These are phyloP conservation scores for Cephus spinipes DNA, from an alignment of 2,888 invertebrate genomes.

Conservation along the genomic window DNA sequence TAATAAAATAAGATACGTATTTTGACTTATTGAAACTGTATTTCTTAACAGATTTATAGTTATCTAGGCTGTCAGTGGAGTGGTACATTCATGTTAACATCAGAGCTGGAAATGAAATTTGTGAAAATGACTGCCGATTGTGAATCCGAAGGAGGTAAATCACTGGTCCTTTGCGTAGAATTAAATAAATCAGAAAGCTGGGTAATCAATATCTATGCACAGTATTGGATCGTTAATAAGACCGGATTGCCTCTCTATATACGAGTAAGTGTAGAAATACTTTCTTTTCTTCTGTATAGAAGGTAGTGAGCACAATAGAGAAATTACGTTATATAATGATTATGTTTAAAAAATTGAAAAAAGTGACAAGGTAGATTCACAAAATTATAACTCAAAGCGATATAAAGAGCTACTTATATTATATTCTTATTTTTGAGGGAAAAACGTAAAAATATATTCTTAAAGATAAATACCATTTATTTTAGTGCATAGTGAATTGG, in stretches of 20 bases:
- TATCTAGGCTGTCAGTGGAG: constrained; percentile 79
- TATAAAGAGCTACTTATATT: too few relatives aligned
- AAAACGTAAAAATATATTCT: too few relatives aligned
- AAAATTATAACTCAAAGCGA: not conserved
- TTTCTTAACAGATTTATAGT: constrained; percentile 67
- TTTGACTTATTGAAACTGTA: too few relatives aligned
- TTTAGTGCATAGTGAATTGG: too few relatives aligned
- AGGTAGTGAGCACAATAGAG: not conserved
- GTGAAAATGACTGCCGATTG: constrained; percentile 76
- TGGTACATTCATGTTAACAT: constrained; percentile 76
- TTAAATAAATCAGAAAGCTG: constrained; percentile 74
- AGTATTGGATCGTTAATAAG: constrained; percentile 92
- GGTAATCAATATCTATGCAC: constrained; percentile 79
- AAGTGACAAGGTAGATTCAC: not conserved
- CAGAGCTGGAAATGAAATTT: constrained; percentile 74
- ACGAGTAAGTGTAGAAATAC: constrained; percentile 70
- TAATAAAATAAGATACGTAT: not conserved
- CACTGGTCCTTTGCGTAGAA: constrained; percentile 77
- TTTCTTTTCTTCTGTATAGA: constrained; percentile 12
- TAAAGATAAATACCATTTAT: too few relatives aligned
- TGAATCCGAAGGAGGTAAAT: constrained; percentile 75
- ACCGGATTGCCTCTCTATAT: constrained; percentile 85
- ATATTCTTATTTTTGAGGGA: too few relatives aligned
- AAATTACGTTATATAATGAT: constrained; percentile 7
- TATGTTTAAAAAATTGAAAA: not conserved